Percentiles rank a stretch among this genome's conserved stretches.
Conservation (phyloP, 2,888 invertebrate genomes). For the Lasius platythorax region DNA sequence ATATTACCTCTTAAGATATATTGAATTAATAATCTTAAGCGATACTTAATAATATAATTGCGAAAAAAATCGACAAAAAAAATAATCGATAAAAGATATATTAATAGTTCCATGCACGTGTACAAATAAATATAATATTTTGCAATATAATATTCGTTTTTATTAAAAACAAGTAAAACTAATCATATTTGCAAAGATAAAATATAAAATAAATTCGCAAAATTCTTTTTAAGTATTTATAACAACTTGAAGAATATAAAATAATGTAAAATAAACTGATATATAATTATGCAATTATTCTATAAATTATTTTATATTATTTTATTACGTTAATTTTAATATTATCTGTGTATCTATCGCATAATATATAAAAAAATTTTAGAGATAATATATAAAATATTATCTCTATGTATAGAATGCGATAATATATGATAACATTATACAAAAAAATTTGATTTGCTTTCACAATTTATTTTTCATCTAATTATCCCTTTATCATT, state of each 20-base stretch:
- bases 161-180: not conserved
- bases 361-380: not conserved
- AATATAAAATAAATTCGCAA: not conserved
- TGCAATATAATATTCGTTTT: not conserved
- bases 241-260: not conserved
- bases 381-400: not conserved
- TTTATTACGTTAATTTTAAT: not conserved
- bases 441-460: not conserved
- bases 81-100: not conserved
- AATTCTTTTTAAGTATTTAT: not conserved
- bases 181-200: not conserved
- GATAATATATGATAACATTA: not conserved
- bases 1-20: not conserved
- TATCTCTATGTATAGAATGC: not conserved
- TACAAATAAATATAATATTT: not conserved
- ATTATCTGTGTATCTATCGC: not conserved
- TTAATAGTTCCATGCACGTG: not conserved
- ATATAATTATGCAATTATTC: not conserved
- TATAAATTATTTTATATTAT: not conserved
- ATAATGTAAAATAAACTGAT: too few relatives aligned
- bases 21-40: not conserved
- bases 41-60: not conserved
- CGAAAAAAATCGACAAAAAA: not conserved
- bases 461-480: not conserved
- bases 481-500: not conserved